Base-by-base conservation (phyloP, 2,113 vertebrate genomes). In the Lynx canadensis region DNA sequence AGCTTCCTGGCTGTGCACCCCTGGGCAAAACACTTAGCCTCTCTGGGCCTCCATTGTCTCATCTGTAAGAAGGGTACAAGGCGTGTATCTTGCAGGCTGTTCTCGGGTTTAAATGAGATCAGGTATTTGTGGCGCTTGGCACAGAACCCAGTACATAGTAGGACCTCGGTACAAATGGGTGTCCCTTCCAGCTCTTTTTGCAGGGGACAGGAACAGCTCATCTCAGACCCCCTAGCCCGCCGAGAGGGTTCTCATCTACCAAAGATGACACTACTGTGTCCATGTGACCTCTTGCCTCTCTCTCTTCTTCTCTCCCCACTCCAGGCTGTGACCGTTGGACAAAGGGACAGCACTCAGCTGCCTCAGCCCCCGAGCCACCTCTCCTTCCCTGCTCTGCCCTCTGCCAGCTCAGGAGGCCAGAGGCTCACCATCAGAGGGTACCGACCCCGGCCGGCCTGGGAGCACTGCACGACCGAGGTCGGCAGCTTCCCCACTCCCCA, bases 321-420 rank as follows among this genome's bases (percentile, higher is more conserved):
- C 29, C 96, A 99, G 99, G 99, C 99, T 99, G 99, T 99, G 99
- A 99, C 97, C 52, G 91, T 97, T 96, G 97, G 98, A 98, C 97
- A 80, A 89, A 87, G 98, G 98, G 98, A 99, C 10, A 97, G 98
- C 98, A 93, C 66, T 87, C 89, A 97, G 98, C 97, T 93, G 97
- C 94, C 93, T 98, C 97, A 65, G 45, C 94, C 96, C 97, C 97
- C 81, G n/a, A 78, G 98, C 98, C 96, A 90, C 98, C 97, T 98
- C 97, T 98, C 98, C 98, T 97, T 98, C 98, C 97, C 98, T 96
- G 90, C 96, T 50, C 41, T 97, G 98, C 97, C 96, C 97, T 97
- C 97, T 94, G 96, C 96, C 97, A 96, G 97, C 97, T 88, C 93
- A 84, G 97, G 98, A 98, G 97, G 98, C 95, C 95, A 57, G 97